Evolutionary conservation across 2,113 vertebrate species (phyloP).

Genomic region (Thinocorus orbignyianus): DNA sequence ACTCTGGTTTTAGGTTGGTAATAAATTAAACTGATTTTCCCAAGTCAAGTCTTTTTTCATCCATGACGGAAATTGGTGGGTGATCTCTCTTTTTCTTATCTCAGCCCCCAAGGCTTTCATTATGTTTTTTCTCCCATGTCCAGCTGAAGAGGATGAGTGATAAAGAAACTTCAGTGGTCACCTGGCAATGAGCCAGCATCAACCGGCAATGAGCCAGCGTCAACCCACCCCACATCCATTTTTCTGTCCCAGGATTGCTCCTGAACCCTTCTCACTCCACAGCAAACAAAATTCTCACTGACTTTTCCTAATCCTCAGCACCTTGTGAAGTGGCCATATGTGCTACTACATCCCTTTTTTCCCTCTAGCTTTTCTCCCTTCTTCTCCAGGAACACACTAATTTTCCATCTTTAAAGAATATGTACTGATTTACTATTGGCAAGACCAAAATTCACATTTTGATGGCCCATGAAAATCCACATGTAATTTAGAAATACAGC

Average conservation of each 20-base stretch:
- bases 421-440: background rate
- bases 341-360: fast-evolving
- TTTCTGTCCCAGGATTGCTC: background rate
- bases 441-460: background rate
- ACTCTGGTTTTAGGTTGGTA: background rate
- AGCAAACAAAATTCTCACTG: background rate
- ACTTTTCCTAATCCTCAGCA: background rate
- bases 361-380: background rate
- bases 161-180: background rate
- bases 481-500: background rate
- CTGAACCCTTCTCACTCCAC: background rate
- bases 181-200: fast-evolving
- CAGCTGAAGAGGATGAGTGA: background rate
- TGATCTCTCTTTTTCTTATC: background rate
- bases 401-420: background rate
- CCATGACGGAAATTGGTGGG: background rate
- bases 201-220: background rate
- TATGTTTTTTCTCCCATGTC: background rate
- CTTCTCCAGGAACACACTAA: background rate
- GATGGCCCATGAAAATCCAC: background rate
- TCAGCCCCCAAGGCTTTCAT: fast-evolving
- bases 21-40: background rate
- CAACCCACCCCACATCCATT: background rate
- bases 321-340: background rate
- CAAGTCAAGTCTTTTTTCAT: background rate